Conservation (phyloP, 2,797 vertebrate genomes). For the Tokudaia tokunoshimensis region DNA sequence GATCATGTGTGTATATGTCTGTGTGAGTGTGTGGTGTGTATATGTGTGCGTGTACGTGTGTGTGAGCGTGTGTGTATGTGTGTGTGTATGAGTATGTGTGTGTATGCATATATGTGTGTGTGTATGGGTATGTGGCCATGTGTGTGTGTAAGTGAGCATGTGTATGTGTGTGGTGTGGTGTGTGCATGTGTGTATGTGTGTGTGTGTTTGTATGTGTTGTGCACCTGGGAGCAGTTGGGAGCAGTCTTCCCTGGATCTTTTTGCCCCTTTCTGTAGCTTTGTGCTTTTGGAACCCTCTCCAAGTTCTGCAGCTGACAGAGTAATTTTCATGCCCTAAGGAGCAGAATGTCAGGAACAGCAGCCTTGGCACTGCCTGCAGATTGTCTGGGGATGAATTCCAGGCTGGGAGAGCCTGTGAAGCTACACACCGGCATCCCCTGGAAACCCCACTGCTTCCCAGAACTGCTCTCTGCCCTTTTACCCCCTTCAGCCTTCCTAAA, state of each 20-base stretch:
- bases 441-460: background rate
- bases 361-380: background rate
- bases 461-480: background rate
- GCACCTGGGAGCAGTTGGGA: no score
- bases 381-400: background rate
- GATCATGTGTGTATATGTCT: no score
- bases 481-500: background rate
- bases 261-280: background rate
- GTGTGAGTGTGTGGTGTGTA: no score
- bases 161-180: background rate
- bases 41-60: no score
- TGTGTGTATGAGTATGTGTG: background rate
- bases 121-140: no score
- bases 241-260: background rate
- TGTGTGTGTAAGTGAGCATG: background rate
- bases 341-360: background rate
- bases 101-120: no score
- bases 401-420: background rate
- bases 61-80: no score
- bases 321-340: background rate
- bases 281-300: background rate
- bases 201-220: background rate
- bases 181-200: no score
- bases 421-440: background rate
- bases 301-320: background rate